These are phyloP conservation scores for Athetis lepigone DNA, from an alignment of 2,888 invertebrate genomes.

Conservation along the genomic window DNA sequence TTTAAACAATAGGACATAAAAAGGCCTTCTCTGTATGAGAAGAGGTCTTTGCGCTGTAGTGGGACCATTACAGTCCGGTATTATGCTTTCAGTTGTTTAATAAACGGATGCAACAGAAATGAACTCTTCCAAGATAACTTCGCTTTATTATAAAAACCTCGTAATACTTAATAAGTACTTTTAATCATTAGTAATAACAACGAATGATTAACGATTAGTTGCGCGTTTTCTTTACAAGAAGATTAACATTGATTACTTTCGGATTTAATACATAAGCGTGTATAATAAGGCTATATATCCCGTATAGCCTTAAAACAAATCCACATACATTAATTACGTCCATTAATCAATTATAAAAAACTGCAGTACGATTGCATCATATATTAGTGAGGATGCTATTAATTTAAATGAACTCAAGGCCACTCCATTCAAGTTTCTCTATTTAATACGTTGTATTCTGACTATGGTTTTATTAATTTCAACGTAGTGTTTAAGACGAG, in stretches of 20 bases:
- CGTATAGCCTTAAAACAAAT: slow-evolving; percentile 24
- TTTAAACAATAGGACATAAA: too few species aligned
- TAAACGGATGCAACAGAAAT: too few species aligned
- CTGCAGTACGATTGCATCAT: slow-evolving; percentile 45
- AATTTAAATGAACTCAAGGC: slow-evolving; percentile 61
- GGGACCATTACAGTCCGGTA: too few species aligned
- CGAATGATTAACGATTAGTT: slow-evolving; percentile 5
- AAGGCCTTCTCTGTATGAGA: too few species aligned
- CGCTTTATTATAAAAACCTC: too few species aligned
- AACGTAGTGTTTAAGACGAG: too few species aligned
- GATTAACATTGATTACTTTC: background rate
- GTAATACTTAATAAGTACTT: too few species aligned
- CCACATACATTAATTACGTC: slow-evolving; percentile 8
- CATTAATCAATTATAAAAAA: slow-evolving; percentile 47
- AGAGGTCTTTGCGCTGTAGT: too few species aligned
- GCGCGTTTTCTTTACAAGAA: slow-evolving; percentile 8
- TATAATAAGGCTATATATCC: slow-evolving; percentile 3
- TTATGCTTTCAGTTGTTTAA: too few species aligned
- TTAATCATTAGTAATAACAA: too few species aligned
- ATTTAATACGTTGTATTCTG: background rate
- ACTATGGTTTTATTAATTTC: background rate
- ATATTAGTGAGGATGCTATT: slow-evolving; percentile 59
- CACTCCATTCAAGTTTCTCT: slow-evolving; percentile 44
- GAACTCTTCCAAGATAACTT: too few species aligned
- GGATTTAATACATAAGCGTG: slow-evolving; percentile 29